Conservation (phyloP, 2,113 vertebrate genomes). For the Columba janthina region DNA sequence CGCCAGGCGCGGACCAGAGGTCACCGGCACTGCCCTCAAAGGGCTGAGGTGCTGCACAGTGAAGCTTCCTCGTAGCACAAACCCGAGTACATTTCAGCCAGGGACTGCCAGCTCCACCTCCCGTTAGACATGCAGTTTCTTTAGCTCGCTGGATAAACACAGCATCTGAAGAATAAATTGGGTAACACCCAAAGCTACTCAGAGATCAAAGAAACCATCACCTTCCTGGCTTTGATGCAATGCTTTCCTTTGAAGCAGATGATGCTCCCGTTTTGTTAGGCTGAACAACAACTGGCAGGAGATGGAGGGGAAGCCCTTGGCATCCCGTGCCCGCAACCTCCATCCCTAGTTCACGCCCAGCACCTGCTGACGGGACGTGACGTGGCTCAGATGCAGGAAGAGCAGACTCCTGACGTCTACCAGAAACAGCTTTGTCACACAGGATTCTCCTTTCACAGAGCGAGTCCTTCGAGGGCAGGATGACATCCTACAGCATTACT, state of each 20-base stretch:
- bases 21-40: neutral
- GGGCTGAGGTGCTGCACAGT: neutral
- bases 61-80: neutral
- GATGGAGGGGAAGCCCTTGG: neutral
- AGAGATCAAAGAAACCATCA: slow-evolving; percentile 3
- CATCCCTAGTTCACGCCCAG: rapidly evolving
- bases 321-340: neutral
- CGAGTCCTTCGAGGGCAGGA: neutral
- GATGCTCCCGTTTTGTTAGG: neutral
- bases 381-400: neutral
- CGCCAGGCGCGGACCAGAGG: neutral
- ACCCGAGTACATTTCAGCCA: neutral
- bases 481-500: too few species aligned
- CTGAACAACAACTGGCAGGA: neutral
- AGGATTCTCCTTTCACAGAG: neutral
- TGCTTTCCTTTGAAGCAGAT: neutral
- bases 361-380: rapidly evolving
- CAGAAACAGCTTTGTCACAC: neutral
- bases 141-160: neutral
- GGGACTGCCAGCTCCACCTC: neutral
- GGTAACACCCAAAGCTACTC: neutral
- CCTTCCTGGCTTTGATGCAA: neutral
- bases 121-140: neutral
- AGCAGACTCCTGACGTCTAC: rapidly evolving
- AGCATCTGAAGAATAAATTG: neutral